Percentiles rank a stretch among this genome's conserved stretches.
Conservation (phyloP, 2,113 vertebrate species). For the Thunnus thynnus region DNA sequence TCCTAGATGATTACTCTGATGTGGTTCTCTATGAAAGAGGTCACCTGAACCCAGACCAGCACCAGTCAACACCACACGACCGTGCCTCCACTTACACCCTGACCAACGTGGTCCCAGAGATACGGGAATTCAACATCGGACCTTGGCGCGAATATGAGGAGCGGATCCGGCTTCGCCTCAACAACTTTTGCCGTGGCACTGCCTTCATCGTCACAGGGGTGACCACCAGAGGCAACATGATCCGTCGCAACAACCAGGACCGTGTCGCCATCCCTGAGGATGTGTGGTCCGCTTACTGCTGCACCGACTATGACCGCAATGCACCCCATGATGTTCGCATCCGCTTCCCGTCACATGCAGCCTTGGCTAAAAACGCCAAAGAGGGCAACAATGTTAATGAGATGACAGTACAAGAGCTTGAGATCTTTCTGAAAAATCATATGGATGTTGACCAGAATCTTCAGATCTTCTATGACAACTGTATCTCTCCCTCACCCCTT, state of each 20-base stretch:
- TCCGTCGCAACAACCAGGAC: constrained; percentile 81
- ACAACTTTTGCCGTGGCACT: constrained; percentile 82
- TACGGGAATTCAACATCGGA: constrained; percentile 81
- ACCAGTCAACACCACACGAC: constrained; percentile 81
- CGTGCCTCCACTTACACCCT: constrained; percentile 83
- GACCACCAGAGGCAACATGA: constrained; percentile 82
- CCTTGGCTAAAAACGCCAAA: constrained; percentile 76
- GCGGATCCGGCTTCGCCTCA: constrained; percentile 76
- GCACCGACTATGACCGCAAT: constrained; percentile 82
- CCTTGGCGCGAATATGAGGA: constrained; percentile 85
- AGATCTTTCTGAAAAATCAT: constrained; percentile 73
- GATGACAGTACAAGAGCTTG: constrained; percentile 77
- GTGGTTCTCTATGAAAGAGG: constrained; percentile 82
- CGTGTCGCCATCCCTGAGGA: constrained; percentile 80
- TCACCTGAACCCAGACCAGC: constrained; percentile 83
- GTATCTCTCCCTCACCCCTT: constrained; percentile 81
- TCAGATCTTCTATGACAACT: constrained; percentile 84
- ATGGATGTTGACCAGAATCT: constrained; percentile 78
- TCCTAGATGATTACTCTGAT: constrained; percentile 81
- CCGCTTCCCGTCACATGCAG: constrained; percentile 74
- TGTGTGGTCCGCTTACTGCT: constrained; percentile 84
- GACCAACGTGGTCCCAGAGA: constrained; percentile 82
- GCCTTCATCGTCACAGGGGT: constrained; percentile 79
- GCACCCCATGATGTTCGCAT: constrained; percentile 73
- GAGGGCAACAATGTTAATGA: constrained; percentile 72